Evolutionary conservation across 2,888 invertebrate species (phyloP), one percentile per base, ranked within the genome.

Genomic region (Drosophila macrospina): DNA sequence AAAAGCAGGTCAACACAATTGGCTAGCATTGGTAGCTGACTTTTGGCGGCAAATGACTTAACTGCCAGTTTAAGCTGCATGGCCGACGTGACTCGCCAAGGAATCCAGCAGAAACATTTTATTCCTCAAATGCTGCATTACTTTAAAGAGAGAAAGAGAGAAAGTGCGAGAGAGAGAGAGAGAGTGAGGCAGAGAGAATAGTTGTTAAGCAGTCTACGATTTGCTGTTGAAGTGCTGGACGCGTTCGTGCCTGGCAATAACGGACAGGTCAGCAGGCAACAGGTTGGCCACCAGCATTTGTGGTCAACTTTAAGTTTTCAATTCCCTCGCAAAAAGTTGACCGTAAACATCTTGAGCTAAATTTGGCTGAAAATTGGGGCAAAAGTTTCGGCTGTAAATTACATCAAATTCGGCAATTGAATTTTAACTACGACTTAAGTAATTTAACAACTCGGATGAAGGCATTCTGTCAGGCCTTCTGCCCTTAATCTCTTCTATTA

Each of bases 11-110:
- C 24, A 34, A 52, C 32, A 44, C 32, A 50, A 34, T 39, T 42
- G 41, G 10, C 13, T 6, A 26, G 42, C 26, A 13, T 37, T 52
- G 11, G 7, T 4, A 28, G 5, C 41, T 41, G 45, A 16, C 51
- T 16, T 16, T 30, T 24, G 16, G 5, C 34, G 28, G 4, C 6
- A n/a, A n/a, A n/a, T n/a, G n/a, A n/a, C 15, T 55, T 55, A 56
- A 37, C 30, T 47, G 39, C 24, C 52, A 45, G 42, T 51, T 56
- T 20, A 45, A 60, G 47, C 20, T 61, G 34, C n/a, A n/a, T 30
- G 30, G 47, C 6, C 37, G 11, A 67, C 72, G 74, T 74, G 74
- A 77, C 55, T 28, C 10, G 50, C 45, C 30, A 30, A 30, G 3
- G 10, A 47, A 28, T 16, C 47, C 5, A 36, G 13, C 26, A 13